Evolutionary conservation across 2,113 vertebrate genomes (phyloP), one percentile per base, ranked within the genome.

Genomic region (Apus apus): DNA sequence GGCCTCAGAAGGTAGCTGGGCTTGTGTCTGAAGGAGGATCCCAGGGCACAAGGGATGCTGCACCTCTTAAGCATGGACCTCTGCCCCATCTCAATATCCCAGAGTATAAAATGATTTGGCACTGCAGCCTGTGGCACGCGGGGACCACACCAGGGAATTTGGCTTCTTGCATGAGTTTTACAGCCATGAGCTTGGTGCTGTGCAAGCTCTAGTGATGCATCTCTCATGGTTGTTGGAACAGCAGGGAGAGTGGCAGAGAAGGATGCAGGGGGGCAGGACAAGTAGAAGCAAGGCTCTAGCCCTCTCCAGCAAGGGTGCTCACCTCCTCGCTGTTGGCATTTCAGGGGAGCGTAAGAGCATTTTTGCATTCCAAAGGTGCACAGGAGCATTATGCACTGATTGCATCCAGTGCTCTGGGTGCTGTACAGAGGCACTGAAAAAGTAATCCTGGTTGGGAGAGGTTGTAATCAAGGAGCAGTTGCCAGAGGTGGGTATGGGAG

Each of bases 171-270:
- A 19, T 70, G 76, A 32, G 26, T 57, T 84, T 66, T 68, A 66
- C 67, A 93, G 76, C 50, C 34, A 0, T 10, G 25, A 68, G 48
- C 46, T 34, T 27, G 75, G 27, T 72, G 75, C 61, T 78, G 34
- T 1, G 3, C 36, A 11, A 8, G 34, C 27, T 87, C 50, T 84
- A 68, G 60, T 4, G 4, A 0, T 10, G 56, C 23, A 26, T 66
- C 46, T 34, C 58, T 23, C 0, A 0, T 25, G 60, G 34, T 15
- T 0, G 0, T 4, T 13, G 73, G 56, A 62, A 64, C 56, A 6
- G 27, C 0, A 5, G 83, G 67, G 50, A 65, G 10, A 1, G 0
- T 9, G 66, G n/a, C 5, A 19, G 43, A 34, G 45, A n/a, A 27
- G 38, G n/a, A 9, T 45, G 53, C 2, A 1, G n/a, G 27, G 70